Percentiles rank a stretch among this genome's conserved stretches.
These are phyloP conservation scores for Galaxea fascicularis DNA, from an alignment of 92 coral and sea anemone genomes.

Conservation along the genomic window DNA sequence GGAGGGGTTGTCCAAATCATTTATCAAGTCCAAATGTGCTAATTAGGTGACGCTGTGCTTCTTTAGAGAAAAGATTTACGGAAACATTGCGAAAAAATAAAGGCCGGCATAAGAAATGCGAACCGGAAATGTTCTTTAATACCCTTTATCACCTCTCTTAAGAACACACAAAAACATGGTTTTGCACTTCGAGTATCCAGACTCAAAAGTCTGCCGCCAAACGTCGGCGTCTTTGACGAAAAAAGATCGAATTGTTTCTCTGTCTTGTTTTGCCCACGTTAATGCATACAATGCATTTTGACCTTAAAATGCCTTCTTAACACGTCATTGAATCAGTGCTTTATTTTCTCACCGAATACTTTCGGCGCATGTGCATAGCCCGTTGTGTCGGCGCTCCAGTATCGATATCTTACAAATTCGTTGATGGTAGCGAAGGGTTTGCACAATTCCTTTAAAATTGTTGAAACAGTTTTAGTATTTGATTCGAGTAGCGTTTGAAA, in stretches of 20 bases:
- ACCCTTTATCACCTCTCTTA: conserved; percentile 32
- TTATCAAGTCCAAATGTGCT: conserved; percentile 23
- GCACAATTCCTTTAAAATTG: no score
- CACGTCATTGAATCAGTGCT: conserved; percentile 34
- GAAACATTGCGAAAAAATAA: conserved; percentile 10
- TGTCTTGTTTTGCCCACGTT: conserved; percentile 27
- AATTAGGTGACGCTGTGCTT: conserved; percentile 23
- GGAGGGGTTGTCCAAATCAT: conserved; percentile 8
- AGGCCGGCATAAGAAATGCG: conserved; percentile 23
- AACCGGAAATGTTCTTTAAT: conserved; percentile 34
- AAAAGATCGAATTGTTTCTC: conserved; percentile 14
- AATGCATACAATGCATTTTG: conserved; percentile 17
- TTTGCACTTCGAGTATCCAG: conserved; percentile 22
- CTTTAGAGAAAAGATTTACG: conserved; percentile 8
- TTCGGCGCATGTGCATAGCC: not conserved
- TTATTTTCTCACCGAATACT: conserved; percentile 5
- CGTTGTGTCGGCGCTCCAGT: not conserved
- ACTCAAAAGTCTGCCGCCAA: conserved; percentile 49
- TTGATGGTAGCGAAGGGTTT: no score
- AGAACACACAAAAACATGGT: conserved; percentile 30
- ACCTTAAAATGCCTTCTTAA: conserved; percentile 20
- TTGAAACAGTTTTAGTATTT: no score
- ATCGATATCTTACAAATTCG: no score
- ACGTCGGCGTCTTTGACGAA: conserved; percentile 32
- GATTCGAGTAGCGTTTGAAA: no score